Base-by-base conservation (phyloP, 2,888 invertebrate genomes). In the Hypsopygia costalis region DNA sequence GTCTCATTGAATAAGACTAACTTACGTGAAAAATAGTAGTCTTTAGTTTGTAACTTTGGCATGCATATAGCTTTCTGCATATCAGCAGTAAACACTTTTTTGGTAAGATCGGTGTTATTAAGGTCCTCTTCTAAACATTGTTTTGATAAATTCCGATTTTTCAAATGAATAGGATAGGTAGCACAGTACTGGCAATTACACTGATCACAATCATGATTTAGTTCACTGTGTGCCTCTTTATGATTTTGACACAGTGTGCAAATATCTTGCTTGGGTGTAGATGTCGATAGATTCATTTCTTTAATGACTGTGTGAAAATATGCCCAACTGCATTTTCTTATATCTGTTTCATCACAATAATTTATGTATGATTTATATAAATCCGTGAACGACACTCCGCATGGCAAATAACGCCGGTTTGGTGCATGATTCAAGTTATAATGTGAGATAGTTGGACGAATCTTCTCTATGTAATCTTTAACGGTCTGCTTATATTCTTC, bases 361-460 rank as follows among this genome's bases (percentile, higher is more conserved):
- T n/a, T n/a, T n/a, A n/a, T n/a, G n/a, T n/a, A 36, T 41, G 41
- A 16, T 41, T 41, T n/a, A 9, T 3, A 29, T 29, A 29, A 9
- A 29, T 36, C 31, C 9, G 16, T 7, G 27, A 41, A 36, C 9
- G 35, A 10, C 8, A 41, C 22, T 3, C 32, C 41, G 27, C n/a
- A n/a, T n/a, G n/a, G n/a, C n/a, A n/a, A n/a, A n/a, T n/a, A n/a
- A n/a, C n/a, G n/a, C n/a, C n/a, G 10, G 8, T 41, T 41, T 9
- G 41, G 36, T 16, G 41, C 41, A 41, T 41, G 36, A 1, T 32
- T 36, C 7, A 41, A 1, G n/a, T 41, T 41, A 16, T 41, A 41
- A 11, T 41, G 41, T 3, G 41, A 41, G 11, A n/a, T n/a, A n/a
- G n/a, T n/a, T n/a, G n/a, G n/a, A n/a, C n/a, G n/a, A n/a, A n/a